Conservation (phyloP, 2,888 invertebrate genomes). For the Galerucella nymphaeae region DNA sequence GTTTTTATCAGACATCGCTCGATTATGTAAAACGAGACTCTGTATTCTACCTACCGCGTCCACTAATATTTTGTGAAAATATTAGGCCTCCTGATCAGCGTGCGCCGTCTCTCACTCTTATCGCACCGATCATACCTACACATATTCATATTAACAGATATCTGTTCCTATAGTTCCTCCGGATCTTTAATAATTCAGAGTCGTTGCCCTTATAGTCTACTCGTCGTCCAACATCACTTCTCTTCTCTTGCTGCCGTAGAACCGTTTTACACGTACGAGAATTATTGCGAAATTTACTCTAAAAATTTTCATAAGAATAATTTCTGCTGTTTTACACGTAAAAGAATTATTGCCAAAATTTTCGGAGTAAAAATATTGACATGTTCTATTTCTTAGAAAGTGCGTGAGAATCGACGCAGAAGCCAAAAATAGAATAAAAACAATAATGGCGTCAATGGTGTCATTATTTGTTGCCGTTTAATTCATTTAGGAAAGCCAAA, state of each 20-base stretch:
- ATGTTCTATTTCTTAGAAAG: no score
- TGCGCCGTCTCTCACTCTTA: not conserved
- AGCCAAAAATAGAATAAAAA: no score
- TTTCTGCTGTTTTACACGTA: no score
- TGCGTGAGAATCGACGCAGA: no score
- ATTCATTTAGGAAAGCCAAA: no score
- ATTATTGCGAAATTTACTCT: no score
- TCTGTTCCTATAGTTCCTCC: slow-evolving; percentile 56
- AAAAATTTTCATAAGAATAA: no score
- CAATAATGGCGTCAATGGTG: no score
- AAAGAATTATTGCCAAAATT: no score
- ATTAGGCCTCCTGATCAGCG: slow-evolving; percentile 1
- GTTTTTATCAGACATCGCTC: not conserved
- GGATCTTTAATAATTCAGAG: slow-evolving; percentile 54
- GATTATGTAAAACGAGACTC: not conserved
- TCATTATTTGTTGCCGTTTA: no score
- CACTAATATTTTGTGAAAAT: slow-evolving; percentile 14
- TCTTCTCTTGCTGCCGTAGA: slow-evolving; percentile 47
- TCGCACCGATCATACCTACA: slow-evolving; percentile 1
- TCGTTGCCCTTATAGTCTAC: slow-evolving; percentile 58
- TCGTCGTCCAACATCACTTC: slow-evolving; percentile 53
- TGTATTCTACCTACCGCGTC: not conserved
- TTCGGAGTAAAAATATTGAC: no score
- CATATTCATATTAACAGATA: slow-evolving; percentile 45
- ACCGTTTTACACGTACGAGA: no score